phyloP scores from a whole-genome alignment of 2,113 vertebrate species.

The Paraplagusia blochii region DNA sequence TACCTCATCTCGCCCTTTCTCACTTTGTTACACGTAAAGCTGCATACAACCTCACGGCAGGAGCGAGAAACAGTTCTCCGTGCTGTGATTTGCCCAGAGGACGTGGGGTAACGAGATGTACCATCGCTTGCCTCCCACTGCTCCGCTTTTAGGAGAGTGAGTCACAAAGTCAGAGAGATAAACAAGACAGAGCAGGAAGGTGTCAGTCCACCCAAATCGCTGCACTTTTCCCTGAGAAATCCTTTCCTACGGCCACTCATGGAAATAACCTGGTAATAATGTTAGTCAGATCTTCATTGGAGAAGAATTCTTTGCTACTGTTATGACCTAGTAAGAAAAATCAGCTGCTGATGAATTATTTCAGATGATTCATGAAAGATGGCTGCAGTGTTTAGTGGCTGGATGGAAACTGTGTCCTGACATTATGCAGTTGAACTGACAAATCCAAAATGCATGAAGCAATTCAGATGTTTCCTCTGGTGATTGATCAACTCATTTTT shows the following conservation, averaged over 20 bases:
- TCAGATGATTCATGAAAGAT: too few species aligned
- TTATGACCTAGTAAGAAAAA: not conserved
- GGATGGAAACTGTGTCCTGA: too few species aligned
- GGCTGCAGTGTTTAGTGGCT: too few species aligned
- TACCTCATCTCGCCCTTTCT: not conserved
- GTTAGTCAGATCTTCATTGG: not conserved
- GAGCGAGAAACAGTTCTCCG: conserved; percentile 15
- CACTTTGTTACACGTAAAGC: conserved; percentile 4
- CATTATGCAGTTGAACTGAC: too few species aligned
- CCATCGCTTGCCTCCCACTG: conserved; percentile 53
- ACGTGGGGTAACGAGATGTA: conserved; percentile 54
- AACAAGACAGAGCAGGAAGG: conserved; percentile 8
- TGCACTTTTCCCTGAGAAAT: conserved; percentile 1
- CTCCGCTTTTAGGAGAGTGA: conserved; percentile 57
- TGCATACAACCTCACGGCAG: not conserved
- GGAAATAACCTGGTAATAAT: not conserved
- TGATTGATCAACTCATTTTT: too few species aligned
- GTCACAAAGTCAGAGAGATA: conserved; percentile 44
- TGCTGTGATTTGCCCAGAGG: conserved; percentile 33
- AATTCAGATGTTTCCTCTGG: too few species aligned
- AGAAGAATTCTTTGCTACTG: not conserved
- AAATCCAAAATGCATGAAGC: too few species aligned
- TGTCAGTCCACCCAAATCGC: conserved; percentile 10
- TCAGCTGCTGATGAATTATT: too few species aligned
- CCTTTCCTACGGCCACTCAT: not conserved